These are phyloP conservation scores for Ophioderma brevispina DNA, from an alignment of 35 echinoderm and acorn worm genomes.

Conservation along the genomic window DNA sequence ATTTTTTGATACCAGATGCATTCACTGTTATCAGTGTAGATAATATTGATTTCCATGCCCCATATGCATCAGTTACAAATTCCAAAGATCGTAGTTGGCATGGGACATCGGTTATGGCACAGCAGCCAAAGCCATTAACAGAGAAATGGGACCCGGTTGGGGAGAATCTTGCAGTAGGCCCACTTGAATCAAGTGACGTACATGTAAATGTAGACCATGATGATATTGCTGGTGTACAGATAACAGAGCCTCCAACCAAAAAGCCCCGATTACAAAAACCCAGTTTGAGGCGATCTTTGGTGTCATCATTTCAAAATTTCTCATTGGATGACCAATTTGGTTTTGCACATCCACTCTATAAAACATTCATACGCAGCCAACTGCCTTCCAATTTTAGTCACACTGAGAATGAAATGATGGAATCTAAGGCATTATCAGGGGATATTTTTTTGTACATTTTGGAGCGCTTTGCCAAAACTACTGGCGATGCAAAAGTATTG, in stretches of 20 bases:
- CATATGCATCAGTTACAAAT: conserved; percentile 47
- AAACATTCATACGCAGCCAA: background rate
- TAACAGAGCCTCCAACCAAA: background rate
- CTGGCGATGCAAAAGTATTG: background rate
- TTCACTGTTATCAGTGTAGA: conserved; percentile 48
- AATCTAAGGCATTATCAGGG: background rate
- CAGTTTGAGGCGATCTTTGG: background rate
- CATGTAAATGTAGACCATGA: background rate
- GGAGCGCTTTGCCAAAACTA: background rate
- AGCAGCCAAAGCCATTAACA: conserved; percentile 38
- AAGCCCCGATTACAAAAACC: background rate
- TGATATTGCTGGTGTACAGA: background rate
- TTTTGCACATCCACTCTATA: background rate
- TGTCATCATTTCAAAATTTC: background rate
- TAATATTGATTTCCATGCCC: conserved; percentile 44
- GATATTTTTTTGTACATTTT: background rate
- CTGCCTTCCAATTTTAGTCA: background rate
- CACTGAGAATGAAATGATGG: background rate
- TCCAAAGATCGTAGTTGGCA: conserved; percentile 47
- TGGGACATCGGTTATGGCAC: conserved; percentile 56
- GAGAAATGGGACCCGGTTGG: too few species aligned
- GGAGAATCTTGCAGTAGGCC: background rate
- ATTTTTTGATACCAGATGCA: background rate
- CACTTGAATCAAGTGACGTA: background rate
- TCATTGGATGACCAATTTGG: background rate